Percentiles rank a stretch among this genome's conserved stretches.
Evolutionary conservation across 2,113 vertebrate genomes (phyloP).

Genomic region (Pycnonotus jocosus): DNA sequence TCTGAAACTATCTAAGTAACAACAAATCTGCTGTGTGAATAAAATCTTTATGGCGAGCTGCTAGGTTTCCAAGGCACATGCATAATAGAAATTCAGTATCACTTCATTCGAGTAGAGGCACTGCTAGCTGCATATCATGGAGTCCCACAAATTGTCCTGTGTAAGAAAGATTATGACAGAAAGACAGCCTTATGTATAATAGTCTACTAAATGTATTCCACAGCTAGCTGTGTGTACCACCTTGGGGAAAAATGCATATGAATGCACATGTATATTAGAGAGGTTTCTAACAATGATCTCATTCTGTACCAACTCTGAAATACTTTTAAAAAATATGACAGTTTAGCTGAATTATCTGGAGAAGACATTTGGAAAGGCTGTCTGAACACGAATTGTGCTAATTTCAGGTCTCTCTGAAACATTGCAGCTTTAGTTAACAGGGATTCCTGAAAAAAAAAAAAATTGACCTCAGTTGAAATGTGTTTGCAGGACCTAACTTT

Average conservation of each 20-base stretch:
- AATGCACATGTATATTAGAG: conserved; percentile 54
- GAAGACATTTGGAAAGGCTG: conserved; percentile 32
- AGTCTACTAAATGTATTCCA: conserved; percentile 56
- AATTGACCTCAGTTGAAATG: not conserved
- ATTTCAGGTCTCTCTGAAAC: conserved; percentile 10
- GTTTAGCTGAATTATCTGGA: conserved; percentile 56
- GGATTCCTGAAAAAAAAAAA: not conserved
- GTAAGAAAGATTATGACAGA: conserved; percentile 69
- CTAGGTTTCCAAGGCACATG: conserved; percentile 75
- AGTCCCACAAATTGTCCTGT: conserved; percentile 71
- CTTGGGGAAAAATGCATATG: conserved; percentile 35
- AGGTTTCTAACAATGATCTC: conserved; percentile 59
- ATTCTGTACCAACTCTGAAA: conserved; percentile 54
- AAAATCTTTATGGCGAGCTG: conserved; percentile 78
- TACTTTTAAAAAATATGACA: conserved; percentile 38
- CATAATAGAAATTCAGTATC: conserved; percentile 79
- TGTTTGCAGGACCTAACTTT: not conserved
- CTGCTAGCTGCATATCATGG: conserved; percentile 65
- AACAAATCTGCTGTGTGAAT: conserved; percentile 79
- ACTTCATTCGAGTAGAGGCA: conserved; percentile 69
- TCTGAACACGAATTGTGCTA: conserved; percentile 35
- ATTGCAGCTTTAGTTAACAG: not conserved
- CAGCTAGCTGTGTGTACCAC: conserved; percentile 45
- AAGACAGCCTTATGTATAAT: conserved; percentile 38
- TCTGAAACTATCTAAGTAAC: conserved; percentile 78